phyloP scores from a whole-genome alignment of 1,140 invertebrate genomes.

The Musca vetustissima region DNA sequence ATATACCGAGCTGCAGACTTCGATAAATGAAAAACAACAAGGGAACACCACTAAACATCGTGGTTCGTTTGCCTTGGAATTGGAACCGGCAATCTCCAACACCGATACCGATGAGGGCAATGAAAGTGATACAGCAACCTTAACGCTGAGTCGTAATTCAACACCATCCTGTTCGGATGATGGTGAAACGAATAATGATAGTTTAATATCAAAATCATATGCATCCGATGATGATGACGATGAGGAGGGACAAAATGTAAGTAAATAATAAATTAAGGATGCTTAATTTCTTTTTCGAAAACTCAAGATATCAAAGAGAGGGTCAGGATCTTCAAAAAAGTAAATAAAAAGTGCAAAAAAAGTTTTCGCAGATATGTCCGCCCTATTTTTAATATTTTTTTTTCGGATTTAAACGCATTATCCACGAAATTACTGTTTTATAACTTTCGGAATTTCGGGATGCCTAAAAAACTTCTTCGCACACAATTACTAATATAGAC shows the following conservation, averaged over 20 bases:
- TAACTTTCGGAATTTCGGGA: too few species aligned
- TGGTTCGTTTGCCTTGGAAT: constrained; percentile 38
- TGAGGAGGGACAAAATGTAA: constrained; percentile 14
- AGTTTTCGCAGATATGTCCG: too few species aligned
- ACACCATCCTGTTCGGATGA: constrained; percentile 23
- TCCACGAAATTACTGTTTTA: too few species aligned
- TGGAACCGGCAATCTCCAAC: constrained; percentile 43
- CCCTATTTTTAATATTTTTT: too few species aligned
- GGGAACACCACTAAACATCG: neutral
- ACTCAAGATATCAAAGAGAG: too few species aligned
- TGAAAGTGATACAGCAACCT: constrained; percentile 34
- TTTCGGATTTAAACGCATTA: too few species aligned
- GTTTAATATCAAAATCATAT: constrained; percentile 11
- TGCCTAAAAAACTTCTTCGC: too few species aligned
- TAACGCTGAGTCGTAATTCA: constrained; percentile 34
- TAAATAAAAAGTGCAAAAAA: too few species aligned
- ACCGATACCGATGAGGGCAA: constrained; percentile 34
- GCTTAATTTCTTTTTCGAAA: too few species aligned
- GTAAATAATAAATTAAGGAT: neutral
- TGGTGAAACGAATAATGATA: neutral
- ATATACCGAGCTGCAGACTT: neutral
- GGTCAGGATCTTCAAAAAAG: too few species aligned
- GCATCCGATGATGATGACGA: constrained; percentile 20
- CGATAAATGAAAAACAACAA: neutral
- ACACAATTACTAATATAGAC: too few species aligned